These are phyloP conservation scores for Malurus leucopterus DNA, from an alignment of 2,797 vertebrate species.

Conservation along the genomic window DNA sequence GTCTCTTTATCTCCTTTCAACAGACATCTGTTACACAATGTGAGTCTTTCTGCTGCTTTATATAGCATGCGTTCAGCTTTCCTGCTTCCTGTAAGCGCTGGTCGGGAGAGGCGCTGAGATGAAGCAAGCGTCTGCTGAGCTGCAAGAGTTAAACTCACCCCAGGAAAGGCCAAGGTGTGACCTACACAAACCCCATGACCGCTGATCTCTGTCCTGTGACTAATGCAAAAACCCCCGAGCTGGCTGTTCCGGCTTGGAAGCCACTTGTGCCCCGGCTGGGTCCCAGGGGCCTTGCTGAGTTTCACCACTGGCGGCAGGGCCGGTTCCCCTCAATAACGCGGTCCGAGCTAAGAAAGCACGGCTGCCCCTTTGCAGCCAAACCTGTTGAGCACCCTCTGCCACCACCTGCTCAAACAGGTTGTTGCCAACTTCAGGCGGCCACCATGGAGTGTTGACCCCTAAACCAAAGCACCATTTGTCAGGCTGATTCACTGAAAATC, in stretches of 20 bases:
- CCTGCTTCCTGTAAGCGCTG: neutral
- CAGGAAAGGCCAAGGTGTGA: neutral
- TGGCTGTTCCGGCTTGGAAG: neutral
- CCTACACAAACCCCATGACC: neutral
- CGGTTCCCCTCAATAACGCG: neutral
- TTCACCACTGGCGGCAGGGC: neutral
- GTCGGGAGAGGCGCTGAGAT: neutral
- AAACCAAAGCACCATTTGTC: neutral
- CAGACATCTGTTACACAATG: conserved; percentile 35
- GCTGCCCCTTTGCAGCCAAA: neutral
- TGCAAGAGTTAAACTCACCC: neutral
- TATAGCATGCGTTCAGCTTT: neutral
- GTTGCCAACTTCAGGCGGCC: neutral
- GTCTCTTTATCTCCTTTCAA: conserved; percentile 19
- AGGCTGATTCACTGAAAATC: neutral
- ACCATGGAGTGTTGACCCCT: neutral
- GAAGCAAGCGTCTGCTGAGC: neutral
- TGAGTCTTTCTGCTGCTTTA: conserved; percentile 8
- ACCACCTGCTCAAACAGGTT: neutral
- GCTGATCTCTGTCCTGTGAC: neutral
- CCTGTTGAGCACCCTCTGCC: neutral
- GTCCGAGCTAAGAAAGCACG: neutral
- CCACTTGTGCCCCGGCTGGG: neutral
- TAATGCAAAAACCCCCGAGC: neutral
- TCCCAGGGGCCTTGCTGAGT: neutral